phyloP scores from a whole-genome alignment of 2,888 invertebrate genomes.

The Hermaeophaga mercurialis region DNA sequence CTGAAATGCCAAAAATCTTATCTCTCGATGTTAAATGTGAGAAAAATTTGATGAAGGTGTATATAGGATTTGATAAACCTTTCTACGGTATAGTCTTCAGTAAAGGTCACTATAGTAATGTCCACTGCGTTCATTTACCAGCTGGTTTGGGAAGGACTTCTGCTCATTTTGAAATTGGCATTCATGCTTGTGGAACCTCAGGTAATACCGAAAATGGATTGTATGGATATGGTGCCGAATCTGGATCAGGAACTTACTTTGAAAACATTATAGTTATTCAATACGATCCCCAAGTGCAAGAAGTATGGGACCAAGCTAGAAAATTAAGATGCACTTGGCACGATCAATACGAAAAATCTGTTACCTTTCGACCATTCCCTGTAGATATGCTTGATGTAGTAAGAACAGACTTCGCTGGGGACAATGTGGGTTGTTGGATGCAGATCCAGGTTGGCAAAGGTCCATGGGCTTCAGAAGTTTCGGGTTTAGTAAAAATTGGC shows the following conservation, averaged over 20 bases:
- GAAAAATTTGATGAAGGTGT: conserved; percentile 92
- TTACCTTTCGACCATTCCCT: conserved; percentile 92
- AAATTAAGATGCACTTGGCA: conserved; percentile 94
- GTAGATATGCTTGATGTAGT: conserved; percentile 95
- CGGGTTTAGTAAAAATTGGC: conserved; percentile 91
- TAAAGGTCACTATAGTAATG: conserved; percentile 92
- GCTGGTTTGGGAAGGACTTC: conserved; percentile 82
- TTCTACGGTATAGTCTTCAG: conserved; percentile 96
- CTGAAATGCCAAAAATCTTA: conserved; percentile 92
- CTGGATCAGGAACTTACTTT: conserved; percentile 90
- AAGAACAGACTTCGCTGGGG: conserved; percentile 92
- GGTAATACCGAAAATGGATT: conserved; percentile 91
- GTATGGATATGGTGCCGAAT: conserved; percentile 84
- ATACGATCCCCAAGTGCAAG: conserved; percentile 92
- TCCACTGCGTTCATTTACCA: conserved; percentile 89
- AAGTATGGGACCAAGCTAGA: conserved; percentile 94
- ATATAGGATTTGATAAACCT: conserved; percentile 91
- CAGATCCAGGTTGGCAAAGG: conserved; percentile 93
- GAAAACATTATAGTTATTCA: conserved; percentile 91
- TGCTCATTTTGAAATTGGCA: conserved; percentile 88
- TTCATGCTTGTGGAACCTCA: conserved; percentile 90
- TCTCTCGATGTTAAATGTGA: conserved; percentile 93
- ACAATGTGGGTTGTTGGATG: conserved; percentile 97
- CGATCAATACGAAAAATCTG: conserved; percentile 93
- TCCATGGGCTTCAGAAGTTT: conserved; percentile 94